Conservation (phyloP, 2,888 invertebrate genomes). For the Drosophila mercatorum region DNA sequence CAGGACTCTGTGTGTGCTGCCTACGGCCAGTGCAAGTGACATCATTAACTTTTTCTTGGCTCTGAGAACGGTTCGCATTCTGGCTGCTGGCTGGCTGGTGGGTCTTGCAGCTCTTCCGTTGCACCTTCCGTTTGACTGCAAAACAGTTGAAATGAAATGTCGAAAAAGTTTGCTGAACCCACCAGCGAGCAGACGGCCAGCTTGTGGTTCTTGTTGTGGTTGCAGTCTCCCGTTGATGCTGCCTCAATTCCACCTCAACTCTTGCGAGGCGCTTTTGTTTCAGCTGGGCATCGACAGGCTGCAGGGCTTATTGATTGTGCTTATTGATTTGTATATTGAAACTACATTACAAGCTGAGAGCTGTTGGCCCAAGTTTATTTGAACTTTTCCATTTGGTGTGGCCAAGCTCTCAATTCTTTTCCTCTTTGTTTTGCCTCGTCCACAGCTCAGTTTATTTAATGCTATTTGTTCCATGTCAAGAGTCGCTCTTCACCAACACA, state of each 20-base stretch:
- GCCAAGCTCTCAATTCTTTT: slow-evolving; percentile 29
- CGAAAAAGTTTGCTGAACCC: slow-evolving; percentile 58
- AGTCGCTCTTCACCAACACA: slow-evolving; percentile 16
- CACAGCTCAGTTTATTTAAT: slow-evolving; percentile 49
- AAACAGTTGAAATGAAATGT: slow-evolving; percentile 58
- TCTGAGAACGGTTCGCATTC: slow-evolving; percentile 9
- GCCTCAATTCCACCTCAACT: not conserved
- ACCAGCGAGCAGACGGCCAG: slow-evolving; percentile 41
- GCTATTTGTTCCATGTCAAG: slow-evolving; percentile 59
- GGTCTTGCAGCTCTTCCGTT: slow-evolving; percentile 47
- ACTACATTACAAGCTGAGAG: slow-evolving; percentile 74
- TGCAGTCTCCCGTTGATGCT: slow-evolving; percentile 21
- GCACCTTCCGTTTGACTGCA: slow-evolving; percentile 40
- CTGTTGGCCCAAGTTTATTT: slow-evolving; percentile 69
- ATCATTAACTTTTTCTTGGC: slow-evolving; percentile 75
- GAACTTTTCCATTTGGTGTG: slow-evolving; percentile 63
- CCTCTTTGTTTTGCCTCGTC: slow-evolving; percentile 38
- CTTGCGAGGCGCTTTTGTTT: slow-evolving; percentile 37
- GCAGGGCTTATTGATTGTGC: slow-evolving; percentile 49
- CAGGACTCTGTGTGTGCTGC: slow-evolving; percentile 24
- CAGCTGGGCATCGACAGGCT: slow-evolving; percentile 4
- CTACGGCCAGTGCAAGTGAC: slow-evolving; percentile 75
- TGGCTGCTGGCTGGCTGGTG: slow-evolving; percentile 3
- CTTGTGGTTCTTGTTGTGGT: slow-evolving; percentile 53
- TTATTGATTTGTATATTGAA: slow-evolving; percentile 81